Evolutionary conservation across 2,888 invertebrate genomes (phyloP), one percentile per base, ranked within the genome.

Genomic region (Drosophila aldrichi): DNA sequence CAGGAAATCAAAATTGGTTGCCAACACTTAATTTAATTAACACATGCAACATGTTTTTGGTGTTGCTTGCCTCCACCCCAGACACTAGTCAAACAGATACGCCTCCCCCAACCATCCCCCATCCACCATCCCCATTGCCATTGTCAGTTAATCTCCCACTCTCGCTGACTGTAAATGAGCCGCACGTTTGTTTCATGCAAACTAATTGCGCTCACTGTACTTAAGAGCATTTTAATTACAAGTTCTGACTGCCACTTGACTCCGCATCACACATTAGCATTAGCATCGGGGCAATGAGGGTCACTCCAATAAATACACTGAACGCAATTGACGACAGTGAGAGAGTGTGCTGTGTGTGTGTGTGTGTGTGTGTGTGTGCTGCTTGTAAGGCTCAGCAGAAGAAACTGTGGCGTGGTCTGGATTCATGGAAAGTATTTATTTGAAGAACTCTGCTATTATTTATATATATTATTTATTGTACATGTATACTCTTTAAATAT

Each of bases 141-240:
- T 16, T 14, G 7, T 8, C 38, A 1, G 25, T n/a, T n/a, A 0
- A 36, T 40, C 43, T 44, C 29, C 18, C 38, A 18, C 44, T 20
- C 8, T 6, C 29, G 41, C 34, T 20, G 34, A 10, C 64, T 77
- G 74, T 67, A 79, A 79, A 74, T 77, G 79, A 79, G 77, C 80
- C 68, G 74, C 80, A 70, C 77, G 74, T 75, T 80, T 77, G 74
- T 77, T 86, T 88, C 90, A 90, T 90, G 89, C 89, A 90, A 90
- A 90, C 83, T 85, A 90, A 90, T 89, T 90, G 83, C 69, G 83
- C 80, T 78, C 77, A 68, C 18, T 82, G 80, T 80, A 77, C 77
- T 79, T 80, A 81, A 85, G 79, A 80, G 74, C 78, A 74, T 86
- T 89, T 91, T 91, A 91, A 90, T 90, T 90, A 89, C 79, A 74